phyloP scores from a whole-genome alignment of 2,113 vertebrate species.

The Notarius lentiginosus region DNA sequence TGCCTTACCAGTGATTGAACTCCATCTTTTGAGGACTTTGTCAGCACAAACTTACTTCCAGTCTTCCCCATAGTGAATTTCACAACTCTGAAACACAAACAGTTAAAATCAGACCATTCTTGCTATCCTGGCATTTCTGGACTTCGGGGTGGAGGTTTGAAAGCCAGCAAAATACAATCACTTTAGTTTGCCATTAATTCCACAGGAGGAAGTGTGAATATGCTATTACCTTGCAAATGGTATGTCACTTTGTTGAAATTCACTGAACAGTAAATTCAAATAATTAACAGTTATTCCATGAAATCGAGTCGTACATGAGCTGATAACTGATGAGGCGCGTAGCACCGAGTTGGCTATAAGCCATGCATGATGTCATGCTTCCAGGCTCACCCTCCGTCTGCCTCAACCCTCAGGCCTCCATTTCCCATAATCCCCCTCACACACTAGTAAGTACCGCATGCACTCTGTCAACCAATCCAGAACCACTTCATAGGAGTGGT shows the following conservation, averaged over 20 bases:
- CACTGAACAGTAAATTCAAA: background rate
- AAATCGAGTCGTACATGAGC: too few relatives aligned
- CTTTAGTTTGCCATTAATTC: background rate
- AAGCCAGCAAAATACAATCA: background rate
- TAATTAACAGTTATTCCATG: background rate
- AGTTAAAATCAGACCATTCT: background rate
- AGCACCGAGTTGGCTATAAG: too few relatives aligned
- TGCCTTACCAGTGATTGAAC: slow-evolving; percentile 67
- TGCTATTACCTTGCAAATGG: background rate
- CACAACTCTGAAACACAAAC: slow-evolving; percentile 28
- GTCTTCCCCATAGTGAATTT: slow-evolving; percentile 66
- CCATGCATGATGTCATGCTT: too few relatives aligned
- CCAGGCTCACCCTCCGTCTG: too few relatives aligned
- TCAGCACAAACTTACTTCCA: slow-evolving; percentile 70
- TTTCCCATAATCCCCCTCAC: too few relatives aligned
- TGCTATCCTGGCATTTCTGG: background rate
- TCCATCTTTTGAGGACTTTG: slow-evolving; percentile 65
- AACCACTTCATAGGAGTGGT: too few relatives aligned
- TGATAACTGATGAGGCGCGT: too few relatives aligned
- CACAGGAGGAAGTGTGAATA: background rate
- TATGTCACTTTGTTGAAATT: background rate
- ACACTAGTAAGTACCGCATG: too few relatives aligned
- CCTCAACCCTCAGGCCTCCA: too few relatives aligned
- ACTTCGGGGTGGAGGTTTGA: background rate
- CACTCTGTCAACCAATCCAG: too few relatives aligned